A percentile compares a stretch with the other conserved stretches of the same genome.
Evolutionary conservation across 2,888 invertebrate species (phyloP).

Genomic region (Hofmannophila pseudospretella): DNA sequence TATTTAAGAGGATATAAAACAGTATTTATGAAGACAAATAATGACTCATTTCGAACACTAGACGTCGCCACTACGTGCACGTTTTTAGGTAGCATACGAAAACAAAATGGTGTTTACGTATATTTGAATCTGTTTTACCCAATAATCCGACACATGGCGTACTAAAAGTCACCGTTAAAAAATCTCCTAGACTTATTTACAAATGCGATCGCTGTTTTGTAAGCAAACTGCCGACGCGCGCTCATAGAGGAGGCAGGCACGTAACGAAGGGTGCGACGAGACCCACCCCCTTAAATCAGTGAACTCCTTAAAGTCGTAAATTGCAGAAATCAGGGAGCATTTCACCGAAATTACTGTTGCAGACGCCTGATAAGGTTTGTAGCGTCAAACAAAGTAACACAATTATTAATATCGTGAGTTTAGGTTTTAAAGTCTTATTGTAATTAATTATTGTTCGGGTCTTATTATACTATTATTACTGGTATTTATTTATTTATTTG

Average conservation of each 20-base stretch:
- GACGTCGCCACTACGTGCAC: neutral
- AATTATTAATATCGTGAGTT: too few species aligned
- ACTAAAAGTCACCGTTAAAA: constrained; percentile 19
- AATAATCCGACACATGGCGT: constrained; percentile 17
- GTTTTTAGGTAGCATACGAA: too few species aligned
- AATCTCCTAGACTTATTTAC: constrained; percentile 19
- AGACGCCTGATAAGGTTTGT: too few species aligned
- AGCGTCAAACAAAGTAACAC: too few species aligned
- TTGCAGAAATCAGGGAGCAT: neutral
- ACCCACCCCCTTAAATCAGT: neutral
- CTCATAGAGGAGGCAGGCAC: constrained; percentile 8
- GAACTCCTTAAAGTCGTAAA: neutral
- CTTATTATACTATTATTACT: too few species aligned
- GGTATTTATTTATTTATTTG: too few species aligned
- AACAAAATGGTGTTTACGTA: constrained; percentile 11
- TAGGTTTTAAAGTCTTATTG: too few species aligned
- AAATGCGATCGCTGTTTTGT: constrained; percentile 13
- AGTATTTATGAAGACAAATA: too few species aligned
- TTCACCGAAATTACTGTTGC: neutral
- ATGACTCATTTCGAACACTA: constrained; percentile 1
- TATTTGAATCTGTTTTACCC: constrained; percentile 10
- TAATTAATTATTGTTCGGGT: too few species aligned
- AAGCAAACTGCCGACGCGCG: constrained; percentile 18
- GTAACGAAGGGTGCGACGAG: neutral
- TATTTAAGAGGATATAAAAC: too few species aligned